Evolutionary conservation across 1,140 invertebrate genomes (phyloP).

Genomic region (Brachionus sp.): DNA sequence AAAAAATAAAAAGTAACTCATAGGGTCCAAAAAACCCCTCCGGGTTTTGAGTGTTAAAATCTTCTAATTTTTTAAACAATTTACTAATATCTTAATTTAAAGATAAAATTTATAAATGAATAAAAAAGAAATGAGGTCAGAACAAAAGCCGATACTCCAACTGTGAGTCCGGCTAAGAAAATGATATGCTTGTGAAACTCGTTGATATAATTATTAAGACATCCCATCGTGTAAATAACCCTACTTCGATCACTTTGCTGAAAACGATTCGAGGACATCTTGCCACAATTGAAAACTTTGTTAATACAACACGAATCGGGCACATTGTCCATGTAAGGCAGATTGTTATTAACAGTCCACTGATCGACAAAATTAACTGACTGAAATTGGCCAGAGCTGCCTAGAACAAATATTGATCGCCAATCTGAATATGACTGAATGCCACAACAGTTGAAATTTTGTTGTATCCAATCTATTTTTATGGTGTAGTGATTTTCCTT

Average conservation of each 20-base stretch:
- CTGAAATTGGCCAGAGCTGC: background rate
- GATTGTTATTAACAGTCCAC: slow-evolving; percentile 14
- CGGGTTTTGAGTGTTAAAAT: too few relatives aligned
- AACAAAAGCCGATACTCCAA: background rate
- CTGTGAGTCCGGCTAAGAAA: slow-evolving; percentile 1
- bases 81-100: background rate
- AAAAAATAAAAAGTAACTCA: too few relatives aligned
- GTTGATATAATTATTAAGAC: slow-evolving; percentile 1
- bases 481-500: background rate
- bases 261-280: background rate
- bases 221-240: slow-evolving; percentile 12
- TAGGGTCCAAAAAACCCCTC: too few relatives aligned
- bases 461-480: slow-evolving; percentile 35
- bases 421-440: slow-evolving; percentile 27
- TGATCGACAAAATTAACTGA: slow-evolving; percentile 14
- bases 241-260: background rate
- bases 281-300: slow-evolving; percentile 26
- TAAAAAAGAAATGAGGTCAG: slow-evolving; percentile 1
- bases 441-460: slow-evolving; percentile 39
- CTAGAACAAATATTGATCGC: background rate
- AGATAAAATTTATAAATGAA: background rate
- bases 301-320: slow-evolving; percentile 35
- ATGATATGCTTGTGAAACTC: background rate
- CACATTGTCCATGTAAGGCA: slow-evolving; percentile 41
- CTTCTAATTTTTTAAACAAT: background rate